These are phyloP conservation scores for Spodoptera frugiperda DNA, from an alignment of 1,140 invertebrate genomes.

Conservation along the genomic window DNA sequence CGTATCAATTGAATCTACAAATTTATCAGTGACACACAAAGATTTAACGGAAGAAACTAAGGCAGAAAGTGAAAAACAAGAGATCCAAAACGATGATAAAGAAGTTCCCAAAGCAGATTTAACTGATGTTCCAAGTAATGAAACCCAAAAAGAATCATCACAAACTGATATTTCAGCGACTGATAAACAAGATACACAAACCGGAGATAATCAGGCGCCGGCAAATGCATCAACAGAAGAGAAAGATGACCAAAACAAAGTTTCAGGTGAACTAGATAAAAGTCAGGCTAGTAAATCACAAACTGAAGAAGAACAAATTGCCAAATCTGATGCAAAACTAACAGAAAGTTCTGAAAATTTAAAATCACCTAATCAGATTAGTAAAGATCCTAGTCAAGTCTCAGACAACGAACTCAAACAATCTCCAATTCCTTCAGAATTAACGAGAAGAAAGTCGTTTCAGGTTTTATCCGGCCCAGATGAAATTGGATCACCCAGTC, in stretches of 20 bases:
- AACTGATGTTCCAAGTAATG: background rate
- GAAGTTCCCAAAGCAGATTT: background rate
- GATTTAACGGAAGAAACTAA: slow-evolving; percentile 58
- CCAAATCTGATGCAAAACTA: slow-evolving; percentile 33
- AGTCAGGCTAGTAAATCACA: background rate
- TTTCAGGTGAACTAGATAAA: background rate
- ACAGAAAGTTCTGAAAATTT: slow-evolving; percentile 25
- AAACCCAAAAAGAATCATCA: slow-evolving; percentile 9
- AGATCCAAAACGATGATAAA: background rate
- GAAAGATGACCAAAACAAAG: background rate
- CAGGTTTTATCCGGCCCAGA: slow-evolving; percentile 76
- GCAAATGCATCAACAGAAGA: slow-evolving; percentile 32
- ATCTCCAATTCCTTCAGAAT: slow-evolving; percentile 44
- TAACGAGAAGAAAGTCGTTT: slow-evolving; percentile 72
- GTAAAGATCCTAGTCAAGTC: slow-evolving; percentile 17
- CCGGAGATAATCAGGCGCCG: background rate
- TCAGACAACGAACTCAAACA: slow-evolving; percentile 22
- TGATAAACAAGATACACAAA: slow-evolving; percentile 14
- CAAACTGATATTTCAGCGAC: background rate
- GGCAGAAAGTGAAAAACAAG: slow-evolving; percentile 50
- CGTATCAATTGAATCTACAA: slow-evolving; percentile 71
- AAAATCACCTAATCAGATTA: background rate
- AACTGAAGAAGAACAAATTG: slow-evolving; percentile 4
- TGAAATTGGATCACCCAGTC: slow-evolving; percentile 62
- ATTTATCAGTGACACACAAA: slow-evolving; percentile 71